Evolutionary conservation across 2,888 invertebrate genomes (phyloP).

Genomic region (Nomada goodeniana): DNA sequence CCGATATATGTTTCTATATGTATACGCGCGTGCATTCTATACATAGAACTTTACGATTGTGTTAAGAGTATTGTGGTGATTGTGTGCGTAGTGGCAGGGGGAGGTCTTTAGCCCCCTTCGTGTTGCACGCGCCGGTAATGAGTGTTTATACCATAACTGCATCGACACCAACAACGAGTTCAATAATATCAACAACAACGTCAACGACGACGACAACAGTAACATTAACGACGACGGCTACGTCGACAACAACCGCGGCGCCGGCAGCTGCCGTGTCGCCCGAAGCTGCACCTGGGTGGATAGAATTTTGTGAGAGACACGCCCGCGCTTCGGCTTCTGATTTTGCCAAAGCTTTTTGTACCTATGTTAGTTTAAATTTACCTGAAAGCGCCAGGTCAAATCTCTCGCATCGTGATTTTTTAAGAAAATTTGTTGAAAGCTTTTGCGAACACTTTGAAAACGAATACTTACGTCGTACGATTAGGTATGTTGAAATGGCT

Average conservation of each 20-base stretch:
- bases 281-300: slow-evolving; percentile 89
- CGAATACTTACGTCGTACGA: slow-evolving; percentile 88
- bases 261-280: slow-evolving; percentile 82
- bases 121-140: slow-evolving; percentile 70
- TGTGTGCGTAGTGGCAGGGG: slow-evolving; percentile 57
- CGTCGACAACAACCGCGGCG: slow-evolving; percentile 66
- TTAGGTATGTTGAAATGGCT: slow-evolving; percentile 73
- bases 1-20: slow-evolving; percentile 7
- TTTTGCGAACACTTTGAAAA: slow-evolving; percentile 94
- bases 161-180: slow-evolving; percentile 49
- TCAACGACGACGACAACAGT: slow-evolving; percentile 44
- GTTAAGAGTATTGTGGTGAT: slow-evolving; percentile 42
- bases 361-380: slow-evolving; percentile 90
- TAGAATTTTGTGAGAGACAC: slow-evolving; percentile 94
- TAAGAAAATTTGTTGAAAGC: slow-evolving; percentile 92
- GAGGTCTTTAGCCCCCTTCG: slow-evolving; percentile 62
- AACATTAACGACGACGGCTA: slow-evolving; percentile 53
- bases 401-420: slow-evolving; percentile 91
- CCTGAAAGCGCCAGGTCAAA: slow-evolving; percentile 88
- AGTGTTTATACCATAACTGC: slow-evolving; percentile 68
- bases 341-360: slow-evolving; percentile 94
- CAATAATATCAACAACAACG: slow-evolving; percentile 29
- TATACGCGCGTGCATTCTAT: slow-evolving; percentile 25
- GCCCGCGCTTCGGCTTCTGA: slow-evolving; percentile 93
- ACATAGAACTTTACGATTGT: slow-evolving; percentile 23